Conservation (phyloP, 2,888 invertebrate genomes). For the Isotomurus palustris region DNA sequence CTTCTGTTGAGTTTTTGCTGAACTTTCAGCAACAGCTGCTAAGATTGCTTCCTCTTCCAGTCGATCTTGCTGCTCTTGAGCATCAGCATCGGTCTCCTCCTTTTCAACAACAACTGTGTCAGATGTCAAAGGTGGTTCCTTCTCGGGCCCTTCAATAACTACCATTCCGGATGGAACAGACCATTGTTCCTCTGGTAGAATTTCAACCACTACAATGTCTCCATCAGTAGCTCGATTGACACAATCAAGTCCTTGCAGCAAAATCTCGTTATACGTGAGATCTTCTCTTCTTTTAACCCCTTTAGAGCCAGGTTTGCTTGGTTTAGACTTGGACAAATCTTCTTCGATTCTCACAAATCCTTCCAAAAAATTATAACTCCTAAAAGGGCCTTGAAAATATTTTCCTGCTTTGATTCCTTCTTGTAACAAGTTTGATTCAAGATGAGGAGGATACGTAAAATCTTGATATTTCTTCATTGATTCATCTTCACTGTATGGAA, state of each 20-base stretch:
- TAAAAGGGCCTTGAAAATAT: conserved; percentile 40
- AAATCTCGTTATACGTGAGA: conserved; percentile 50
- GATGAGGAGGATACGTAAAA: conserved; percentile 40
- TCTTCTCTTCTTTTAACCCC: conserved; percentile 20
- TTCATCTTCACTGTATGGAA: conserved; percentile 44
- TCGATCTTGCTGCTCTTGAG: conserved; percentile 28
- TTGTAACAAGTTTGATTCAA: conserved; percentile 29
- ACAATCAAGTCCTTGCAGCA: conserved; percentile 77
- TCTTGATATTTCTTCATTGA: conserved; percentile 30
- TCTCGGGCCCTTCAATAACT: conserved; percentile 50
- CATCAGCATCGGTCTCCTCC: conserved; percentile 57
- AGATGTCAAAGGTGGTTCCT: conserved; percentile 44
- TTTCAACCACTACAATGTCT: conserved; percentile 84
- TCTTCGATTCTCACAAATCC: conserved; percentile 39
- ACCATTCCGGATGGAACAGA: conserved; percentile 71
- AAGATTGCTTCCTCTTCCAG: conserved; percentile 39
- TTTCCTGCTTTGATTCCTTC: conserved; percentile 40
- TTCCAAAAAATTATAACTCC: conserved; percentile 44
- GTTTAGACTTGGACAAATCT: conserved; percentile 9
- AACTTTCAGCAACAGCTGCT: conserved; percentile 44
- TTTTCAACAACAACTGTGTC: conserved; percentile 62
- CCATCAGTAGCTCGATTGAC: conserved; percentile 93
- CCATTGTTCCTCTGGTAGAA: conserved; percentile 87
- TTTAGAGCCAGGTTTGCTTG: background rate
- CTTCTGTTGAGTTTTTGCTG: conserved; percentile 36